Evolutionary conservation across 2,888 invertebrate genomes (phyloP).

Genomic region (Netelia fuscicornis): DNA sequence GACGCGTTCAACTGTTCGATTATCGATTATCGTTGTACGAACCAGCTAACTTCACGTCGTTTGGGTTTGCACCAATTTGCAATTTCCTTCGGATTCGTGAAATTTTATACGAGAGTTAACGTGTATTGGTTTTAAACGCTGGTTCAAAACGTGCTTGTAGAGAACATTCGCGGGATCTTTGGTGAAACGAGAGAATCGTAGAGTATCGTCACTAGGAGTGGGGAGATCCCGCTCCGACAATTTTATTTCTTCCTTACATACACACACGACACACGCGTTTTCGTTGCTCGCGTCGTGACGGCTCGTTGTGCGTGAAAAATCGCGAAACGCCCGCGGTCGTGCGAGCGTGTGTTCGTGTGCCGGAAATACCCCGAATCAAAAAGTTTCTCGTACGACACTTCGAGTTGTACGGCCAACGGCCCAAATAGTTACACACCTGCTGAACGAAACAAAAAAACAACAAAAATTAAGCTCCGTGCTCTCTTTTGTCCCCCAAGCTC

Average conservation of each 20-base stretch:
- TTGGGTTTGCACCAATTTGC: constrained; percentile 17
- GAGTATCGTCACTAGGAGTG: neutral
- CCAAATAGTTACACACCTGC: constrained; percentile 52
- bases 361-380: constrained; percentile 48
- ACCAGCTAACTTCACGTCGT: constrained; percentile 19
- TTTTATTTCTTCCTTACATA: neutral
- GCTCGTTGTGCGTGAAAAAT: neutral
- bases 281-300: neutral
- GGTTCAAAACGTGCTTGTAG: constrained; percentile 4
- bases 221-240: neutral
- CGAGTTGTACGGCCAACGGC: neutral
- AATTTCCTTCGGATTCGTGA: neutral
- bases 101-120: constrained; percentile 5
- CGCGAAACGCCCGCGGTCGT: neutral
- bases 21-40: neutral
- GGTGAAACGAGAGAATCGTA: neutral
- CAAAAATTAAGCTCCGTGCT: neutral
- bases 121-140: constrained; percentile 4
- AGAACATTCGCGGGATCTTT: neutral
- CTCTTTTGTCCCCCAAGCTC: constrained; percentile 19
- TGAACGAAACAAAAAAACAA: constrained; percentile 13
- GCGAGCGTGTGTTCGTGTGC: constrained; percentile 46
- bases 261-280: neutral
- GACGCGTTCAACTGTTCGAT: neutral
- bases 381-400: constrained; percentile 1